phyloP scores from a whole-genome alignment of 2,113 vertebrate species.

The Meleagris gallopavo region DNA sequence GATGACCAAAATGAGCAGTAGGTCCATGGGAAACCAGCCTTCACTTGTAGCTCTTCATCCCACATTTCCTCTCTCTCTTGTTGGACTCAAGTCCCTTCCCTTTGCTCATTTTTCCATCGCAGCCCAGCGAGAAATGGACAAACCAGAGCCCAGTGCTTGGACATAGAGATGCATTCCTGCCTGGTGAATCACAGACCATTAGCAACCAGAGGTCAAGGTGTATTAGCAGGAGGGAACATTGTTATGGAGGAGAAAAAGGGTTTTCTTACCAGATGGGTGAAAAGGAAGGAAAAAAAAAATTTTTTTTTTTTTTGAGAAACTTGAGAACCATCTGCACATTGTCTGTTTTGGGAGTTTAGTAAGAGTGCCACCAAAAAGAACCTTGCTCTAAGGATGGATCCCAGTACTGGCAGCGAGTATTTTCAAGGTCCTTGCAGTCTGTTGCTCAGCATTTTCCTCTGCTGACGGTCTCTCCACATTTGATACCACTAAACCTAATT shows the following conservation, averaged over 20 bases:
- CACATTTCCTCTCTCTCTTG: not conserved
- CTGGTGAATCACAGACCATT: conserved; percentile 7
- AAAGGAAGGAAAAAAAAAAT: not conserved
- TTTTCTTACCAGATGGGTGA: not conserved
- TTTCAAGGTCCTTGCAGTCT: not conserved
- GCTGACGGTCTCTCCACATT: not conserved
- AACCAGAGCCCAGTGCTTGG: not conserved
- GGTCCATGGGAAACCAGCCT: not conserved
- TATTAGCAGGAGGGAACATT: not conserved
- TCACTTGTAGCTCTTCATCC: not conserved
- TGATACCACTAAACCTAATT: not conserved
- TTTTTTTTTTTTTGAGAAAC: not conserved
- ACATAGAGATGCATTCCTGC: not conserved
- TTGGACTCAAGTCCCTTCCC: not conserved
- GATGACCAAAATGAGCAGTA: not conserved
- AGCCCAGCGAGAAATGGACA: not conserved
- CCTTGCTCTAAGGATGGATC: not conserved
- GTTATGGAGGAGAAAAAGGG: not conserved
- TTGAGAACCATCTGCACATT: not conserved
- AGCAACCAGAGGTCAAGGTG: not conserved
- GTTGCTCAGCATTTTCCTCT: not conserved
- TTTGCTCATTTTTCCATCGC: not conserved
- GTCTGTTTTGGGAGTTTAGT: not conserved
- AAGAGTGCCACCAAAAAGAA: not conserved
- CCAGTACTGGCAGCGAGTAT: not conserved